Conservation (phyloP, 2,113 vertebrate species). For the Kobus ellipsiprymnus region DNA sequence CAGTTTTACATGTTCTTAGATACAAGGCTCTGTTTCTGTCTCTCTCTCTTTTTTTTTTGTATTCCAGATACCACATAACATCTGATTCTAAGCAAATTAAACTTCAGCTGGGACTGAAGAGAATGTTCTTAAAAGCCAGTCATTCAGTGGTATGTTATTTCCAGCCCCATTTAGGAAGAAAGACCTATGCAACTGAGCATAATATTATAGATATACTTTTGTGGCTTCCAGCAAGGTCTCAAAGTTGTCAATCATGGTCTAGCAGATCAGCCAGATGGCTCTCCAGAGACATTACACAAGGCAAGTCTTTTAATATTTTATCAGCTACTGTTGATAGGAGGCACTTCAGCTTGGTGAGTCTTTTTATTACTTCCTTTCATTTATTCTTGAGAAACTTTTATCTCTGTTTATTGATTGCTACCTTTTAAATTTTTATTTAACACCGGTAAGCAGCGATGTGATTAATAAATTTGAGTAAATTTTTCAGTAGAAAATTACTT, state of each 20-base stretch:
- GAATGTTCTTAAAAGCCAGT: conserved; percentile 53
- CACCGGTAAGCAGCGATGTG: neutral
- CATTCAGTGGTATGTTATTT: conserved; percentile 49
- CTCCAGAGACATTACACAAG: conserved; percentile 69
- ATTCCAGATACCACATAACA: neutral
- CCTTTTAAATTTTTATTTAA: conserved; percentile 54
- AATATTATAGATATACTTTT: conserved; percentile 55
- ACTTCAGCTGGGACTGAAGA: neutral
- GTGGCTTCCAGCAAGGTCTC: conserved; percentile 57
- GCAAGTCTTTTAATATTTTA: conserved; percentile 78
- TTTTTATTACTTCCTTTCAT: conserved; percentile 71
- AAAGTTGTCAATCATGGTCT: conserved; percentile 67
- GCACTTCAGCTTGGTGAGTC: conserved; percentile 53
- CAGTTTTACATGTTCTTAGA: neutral
- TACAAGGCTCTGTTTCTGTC: neutral
- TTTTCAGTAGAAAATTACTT: conserved; percentile 21
- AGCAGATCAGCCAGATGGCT: neutral
- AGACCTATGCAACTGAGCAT: conserved; percentile 11
- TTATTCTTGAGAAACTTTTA: conserved; percentile 68
- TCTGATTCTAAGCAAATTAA: conserved; percentile 55
- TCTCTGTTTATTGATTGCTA: conserved; percentile 58
- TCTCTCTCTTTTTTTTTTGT: neutral
- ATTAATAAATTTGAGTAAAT: conserved; percentile 46
- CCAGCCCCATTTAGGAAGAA: conserved; percentile 43
- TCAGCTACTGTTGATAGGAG: conserved; percentile 58